Evolutionary conservation across 1,140 invertebrate genomes (phyloP).

Genomic region (Colletes gigas): DNA sequence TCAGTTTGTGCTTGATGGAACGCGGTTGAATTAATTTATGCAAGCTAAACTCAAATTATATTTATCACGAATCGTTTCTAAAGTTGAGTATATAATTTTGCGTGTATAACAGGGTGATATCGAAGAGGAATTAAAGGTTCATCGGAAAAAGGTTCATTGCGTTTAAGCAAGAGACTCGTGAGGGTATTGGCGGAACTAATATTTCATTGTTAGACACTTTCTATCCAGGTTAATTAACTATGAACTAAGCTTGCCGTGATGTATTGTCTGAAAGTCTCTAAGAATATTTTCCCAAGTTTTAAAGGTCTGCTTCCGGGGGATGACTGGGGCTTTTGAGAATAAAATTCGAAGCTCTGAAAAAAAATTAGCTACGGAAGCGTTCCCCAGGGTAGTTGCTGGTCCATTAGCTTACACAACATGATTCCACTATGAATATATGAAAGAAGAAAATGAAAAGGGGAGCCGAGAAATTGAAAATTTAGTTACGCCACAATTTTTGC

Average conservation of each 20-base stretch:
- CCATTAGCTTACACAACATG: not conserved
- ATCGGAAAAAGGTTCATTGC: not conserved
- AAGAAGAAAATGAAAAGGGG: not conserved
- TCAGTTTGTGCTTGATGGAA: not conserved
- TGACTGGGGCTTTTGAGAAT: not conserved
- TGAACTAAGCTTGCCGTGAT: not conserved
- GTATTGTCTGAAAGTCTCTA: not conserved
- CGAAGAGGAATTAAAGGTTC: not conserved
- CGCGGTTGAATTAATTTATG: not conserved
- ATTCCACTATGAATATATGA: no score
- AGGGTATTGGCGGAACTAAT: not conserved
- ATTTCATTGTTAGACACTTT: constrained; percentile 24
- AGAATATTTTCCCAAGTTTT: constrained; percentile 23
- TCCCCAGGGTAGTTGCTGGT: not conserved
- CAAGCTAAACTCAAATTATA: not conserved
- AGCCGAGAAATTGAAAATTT: not conserved
- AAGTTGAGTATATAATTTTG: no score
- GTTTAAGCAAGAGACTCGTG: not conserved
- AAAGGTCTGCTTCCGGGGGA: not conserved
- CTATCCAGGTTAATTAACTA: constrained; percentile 28
- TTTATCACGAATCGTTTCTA: not conserved
- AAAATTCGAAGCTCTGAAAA: constrained; percentile 15
- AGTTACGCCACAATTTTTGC: no score
- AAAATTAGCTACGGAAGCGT: constrained; percentile 5
- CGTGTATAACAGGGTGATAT: not conserved